Base-by-base conservation (phyloP, 1,140 invertebrate species). In the Drosophila dunni region DNA sequence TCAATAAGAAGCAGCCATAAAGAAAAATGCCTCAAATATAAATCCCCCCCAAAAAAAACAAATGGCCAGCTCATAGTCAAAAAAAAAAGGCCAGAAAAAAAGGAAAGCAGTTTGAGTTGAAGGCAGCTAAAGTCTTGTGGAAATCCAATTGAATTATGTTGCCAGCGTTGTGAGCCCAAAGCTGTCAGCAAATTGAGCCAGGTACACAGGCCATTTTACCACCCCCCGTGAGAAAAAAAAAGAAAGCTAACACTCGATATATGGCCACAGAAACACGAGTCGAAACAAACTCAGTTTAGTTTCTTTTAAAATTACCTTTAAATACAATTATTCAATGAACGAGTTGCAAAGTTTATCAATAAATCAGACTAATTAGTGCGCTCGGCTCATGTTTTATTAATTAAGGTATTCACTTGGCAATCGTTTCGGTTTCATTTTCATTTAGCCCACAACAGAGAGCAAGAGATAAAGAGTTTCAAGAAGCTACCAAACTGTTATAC, bases 81-180 rank as follows among this genome's bases (percentile, higher is more conserved):
- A 29, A 29, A 24, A 24, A 29, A 29, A 29, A 29, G 24, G 24
- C 4, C 3, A 29, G 6, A 29, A 29, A 29, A 29, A 29, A 29
- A 6, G 24, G 24, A 29, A 29, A 29, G 24, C 78, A 78, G 38
- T 53, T 60, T 64, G 33, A 34, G 13, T n/a, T 44, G 45, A 51
- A 60, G 65, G 56, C 54, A 65, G 65, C 71, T 71, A 80, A 78
- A 76, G 45, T 73, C 57, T 66, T 68, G 24, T 71, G 82, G 67
- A 78, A 88, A 83, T 89, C 83, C 83, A 80, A 88, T 88, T 73
- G 83, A 89, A 83, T 89, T 89, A 88, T 88, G 83, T 75, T 89
- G 84, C 84, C 83, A 83, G 50, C 29, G 57, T 67, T 75, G 68
- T 68, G 53, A 71, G 69, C 78, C 57, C 45, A 71, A 69, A 53